Base-by-base conservation (phyloP, 2,113 vertebrate species). In the Micromys minutus region DNA sequence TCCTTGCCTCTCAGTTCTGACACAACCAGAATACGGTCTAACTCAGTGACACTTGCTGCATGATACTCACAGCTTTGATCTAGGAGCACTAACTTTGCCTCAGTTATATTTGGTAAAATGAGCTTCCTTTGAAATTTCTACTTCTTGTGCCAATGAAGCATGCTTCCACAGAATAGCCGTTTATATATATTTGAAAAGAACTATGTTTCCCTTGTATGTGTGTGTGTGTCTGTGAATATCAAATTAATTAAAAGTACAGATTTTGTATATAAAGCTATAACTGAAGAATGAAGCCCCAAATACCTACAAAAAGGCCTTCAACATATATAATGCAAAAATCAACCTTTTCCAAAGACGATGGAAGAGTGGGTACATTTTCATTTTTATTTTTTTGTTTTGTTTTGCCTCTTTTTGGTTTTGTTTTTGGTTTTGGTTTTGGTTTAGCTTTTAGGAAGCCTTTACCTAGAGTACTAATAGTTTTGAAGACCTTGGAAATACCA, bases 61-160 rank as follows among this genome's bases (percentile, higher is more conserved):
- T 74, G 76, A 15, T 59, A 31, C 19, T 90, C 69, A 69, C 29
- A 59, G 0, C 57, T 88, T 94, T 72, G 47, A 52, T 83, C 77
- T 88, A 65, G 34, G 13, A 75, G 84, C 57, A 22, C 55, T 94
- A n/a, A n/a, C 42, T 4, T 52, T 65, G 31, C 36, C 47, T 88
- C 21, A 8, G 71, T 59, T 50, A 9, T 59, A 31, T 36, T 89
- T 47, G 76, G 34, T 24, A 47, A 91, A 91, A 89, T 39, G 39
- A 45, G n/a, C 67, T 42, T 91, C 89, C 86, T 90, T 74, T 85
- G 94, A 95, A 90, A 84, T 39, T 72, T 75, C n/a, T 5, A 87
- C 85, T 95, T 67, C 34, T 92, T 88, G 31, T 88, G 65, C 72
- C 31, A 85, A 21, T 16, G 77, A 72, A 84, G 13, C 69, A 19